These are phyloP conservation scores for Zoanthus sociatus DNA, from an alignment of 92 coral and sea anemone species.

Conservation along the genomic window DNA sequence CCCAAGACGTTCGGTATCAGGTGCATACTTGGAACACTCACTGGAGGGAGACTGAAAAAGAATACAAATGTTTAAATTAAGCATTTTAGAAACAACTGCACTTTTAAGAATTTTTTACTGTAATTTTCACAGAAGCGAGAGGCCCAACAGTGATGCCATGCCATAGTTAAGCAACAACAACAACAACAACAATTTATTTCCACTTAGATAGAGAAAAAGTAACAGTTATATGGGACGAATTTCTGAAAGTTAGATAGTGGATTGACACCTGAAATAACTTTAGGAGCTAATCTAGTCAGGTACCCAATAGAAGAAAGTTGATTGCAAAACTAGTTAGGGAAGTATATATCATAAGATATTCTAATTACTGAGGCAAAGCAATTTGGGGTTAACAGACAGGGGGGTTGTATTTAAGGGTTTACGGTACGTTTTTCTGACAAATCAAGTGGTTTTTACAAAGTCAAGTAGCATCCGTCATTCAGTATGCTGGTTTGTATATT, in stretches of 20 bases:
- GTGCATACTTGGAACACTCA: slow-evolving; percentile 76
- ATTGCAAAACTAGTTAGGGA: too few species aligned
- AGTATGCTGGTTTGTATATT: not conserved
- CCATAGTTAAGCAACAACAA: not conserved
- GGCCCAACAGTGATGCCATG: not conserved
- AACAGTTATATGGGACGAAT: too few species aligned
- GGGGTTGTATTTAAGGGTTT: not conserved
- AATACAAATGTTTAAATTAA: not conserved
- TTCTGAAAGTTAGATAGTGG: too few species aligned
- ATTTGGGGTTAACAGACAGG: not conserved
- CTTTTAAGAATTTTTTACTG: not conserved
- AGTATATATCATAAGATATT: too few species aligned
- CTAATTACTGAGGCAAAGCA: not conserved
- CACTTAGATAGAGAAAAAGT: too few species aligned
- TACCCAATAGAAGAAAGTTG: too few species aligned
- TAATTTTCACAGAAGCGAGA: not conserved
- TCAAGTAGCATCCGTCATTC: not conserved
- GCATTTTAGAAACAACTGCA: not conserved
- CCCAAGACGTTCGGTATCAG: slow-evolving; percentile 63
- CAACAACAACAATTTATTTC: too few species aligned
- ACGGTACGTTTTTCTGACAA: not conserved
- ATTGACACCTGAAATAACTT: too few species aligned
- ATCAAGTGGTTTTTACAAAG: not conserved
- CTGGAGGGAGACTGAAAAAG: slow-evolving; percentile 74
- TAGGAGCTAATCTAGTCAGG: too few species aligned